Conservation (phyloP, 2,113 vertebrate genomes). For the Cynocephalus volans region DNA sequence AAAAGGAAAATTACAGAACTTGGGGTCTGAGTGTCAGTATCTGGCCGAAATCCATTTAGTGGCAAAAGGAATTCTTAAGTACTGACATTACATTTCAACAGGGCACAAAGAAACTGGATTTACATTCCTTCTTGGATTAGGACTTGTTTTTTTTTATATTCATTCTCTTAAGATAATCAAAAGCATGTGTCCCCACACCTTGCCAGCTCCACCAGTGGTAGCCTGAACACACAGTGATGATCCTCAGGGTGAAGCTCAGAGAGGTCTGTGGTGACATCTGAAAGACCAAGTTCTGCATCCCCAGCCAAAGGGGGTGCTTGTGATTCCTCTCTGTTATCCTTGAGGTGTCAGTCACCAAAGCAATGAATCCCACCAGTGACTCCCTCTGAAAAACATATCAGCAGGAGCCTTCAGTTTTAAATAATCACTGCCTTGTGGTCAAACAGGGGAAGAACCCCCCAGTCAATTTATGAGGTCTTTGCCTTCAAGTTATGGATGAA, state of each 20-base stretch:
- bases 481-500: conserved; percentile 58
- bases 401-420: conserved; percentile 69
- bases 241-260: not conserved
- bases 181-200: conserved; percentile 63
- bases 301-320: not conserved
- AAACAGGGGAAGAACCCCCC: conserved; percentile 26
- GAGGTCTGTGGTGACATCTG: not conserved
- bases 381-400: conserved; percentile 52
- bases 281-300: not conserved
- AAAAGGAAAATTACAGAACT: conserved; percentile 40
- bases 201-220: not conserved
- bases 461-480: conserved; percentile 76
- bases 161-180: conserved; percentile 59
- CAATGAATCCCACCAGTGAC: conserved; percentile 60
- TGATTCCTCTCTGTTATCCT: not conserved
- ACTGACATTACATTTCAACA: conserved; percentile 68
- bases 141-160: conserved; percentile 61
- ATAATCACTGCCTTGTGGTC: conserved; percentile 73
- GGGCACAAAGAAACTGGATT: conserved; percentile 43
- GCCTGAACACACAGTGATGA: not conserved
- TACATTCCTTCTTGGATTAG: conserved; percentile 71
- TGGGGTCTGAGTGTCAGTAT: not conserved
- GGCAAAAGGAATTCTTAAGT: conserved; percentile 76
- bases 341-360: conserved; percentile 56
- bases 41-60: conserved; percentile 36